Conservation (phyloP, 2,888 invertebrate genomes). For the Proisotoma minuta region DNA sequence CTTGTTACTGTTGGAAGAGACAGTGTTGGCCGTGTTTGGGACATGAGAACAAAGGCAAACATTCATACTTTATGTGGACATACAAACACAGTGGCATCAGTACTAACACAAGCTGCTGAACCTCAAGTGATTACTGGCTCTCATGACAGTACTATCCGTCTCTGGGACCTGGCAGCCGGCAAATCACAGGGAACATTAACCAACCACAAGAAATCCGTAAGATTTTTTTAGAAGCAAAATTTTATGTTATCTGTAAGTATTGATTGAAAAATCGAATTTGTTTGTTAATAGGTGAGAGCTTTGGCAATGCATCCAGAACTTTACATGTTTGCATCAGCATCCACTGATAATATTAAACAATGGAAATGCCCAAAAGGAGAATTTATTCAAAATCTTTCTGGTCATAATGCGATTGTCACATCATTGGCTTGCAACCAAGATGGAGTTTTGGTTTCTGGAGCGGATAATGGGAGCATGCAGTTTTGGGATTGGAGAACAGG, state of each 20-base stretch:
- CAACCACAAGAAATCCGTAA: slow-evolving; percentile 86
- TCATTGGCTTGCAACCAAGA: slow-evolving; percentile 92
- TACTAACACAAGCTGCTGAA: slow-evolving; percentile 85
- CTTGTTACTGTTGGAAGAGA: slow-evolving; percentile 90
- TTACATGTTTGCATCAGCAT: slow-evolving; percentile 94
- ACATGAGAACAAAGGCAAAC: slow-evolving; percentile 97
- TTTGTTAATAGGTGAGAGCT: slow-evolving; percentile 53
- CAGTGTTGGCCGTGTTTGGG: slow-evolving; percentile 95
- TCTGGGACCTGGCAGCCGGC: slow-evolving; percentile 97
- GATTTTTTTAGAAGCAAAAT: neutral
- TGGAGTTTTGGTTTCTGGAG: slow-evolving; percentile 94
- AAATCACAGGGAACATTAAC: slow-evolving; percentile 90
- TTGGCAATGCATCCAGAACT: slow-evolving; percentile 57
- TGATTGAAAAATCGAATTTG: neutral
- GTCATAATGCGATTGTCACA: slow-evolving; percentile 96
- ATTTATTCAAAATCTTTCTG: slow-evolving; percentile 92
- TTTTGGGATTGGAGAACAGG: slow-evolving; percentile 99
- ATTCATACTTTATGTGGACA: slow-evolving; percentile 94
- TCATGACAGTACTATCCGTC: slow-evolving; percentile 91
- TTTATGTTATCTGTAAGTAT: neutral
- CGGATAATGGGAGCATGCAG: slow-evolving; percentile 94
- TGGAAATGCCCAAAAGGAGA: slow-evolving; percentile 98
- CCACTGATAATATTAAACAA: slow-evolving; percentile 97
- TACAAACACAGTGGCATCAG: slow-evolving; percentile 93
- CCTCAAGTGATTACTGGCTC: slow-evolving; percentile 91